Evolutionary conservation across 2,113 vertebrate species (phyloP).

Genomic region (Paramormyrops kingsleyae): DNA sequence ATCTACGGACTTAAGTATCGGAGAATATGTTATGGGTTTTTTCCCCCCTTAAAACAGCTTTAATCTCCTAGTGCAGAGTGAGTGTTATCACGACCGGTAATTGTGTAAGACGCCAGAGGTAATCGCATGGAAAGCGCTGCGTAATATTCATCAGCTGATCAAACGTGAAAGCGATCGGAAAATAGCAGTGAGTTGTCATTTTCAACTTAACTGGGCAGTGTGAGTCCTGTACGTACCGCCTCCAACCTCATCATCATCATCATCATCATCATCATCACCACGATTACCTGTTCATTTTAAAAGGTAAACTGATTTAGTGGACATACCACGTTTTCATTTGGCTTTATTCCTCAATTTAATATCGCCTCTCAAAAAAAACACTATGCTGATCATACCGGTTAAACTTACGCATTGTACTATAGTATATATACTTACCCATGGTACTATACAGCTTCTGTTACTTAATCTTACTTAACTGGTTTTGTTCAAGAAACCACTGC

Average conservation of each 20-base stretch:
- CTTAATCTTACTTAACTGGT: not conserved
- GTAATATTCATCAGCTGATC: not conserved
- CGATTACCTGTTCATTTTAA: not conserved
- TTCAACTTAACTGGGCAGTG: not conserved
- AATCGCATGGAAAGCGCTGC: not conserved
- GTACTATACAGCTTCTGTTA: not conserved
- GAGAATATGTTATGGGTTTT: not conserved
- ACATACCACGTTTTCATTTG: not conserved
- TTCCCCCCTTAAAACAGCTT: not conserved
- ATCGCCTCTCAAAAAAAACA: not conserved
- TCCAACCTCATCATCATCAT: not conserved
- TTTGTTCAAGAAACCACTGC: not conserved
- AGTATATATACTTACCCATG: no score
- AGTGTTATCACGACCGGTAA: not conserved
- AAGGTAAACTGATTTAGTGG: not conserved
- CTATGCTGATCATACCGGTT: not conserved
- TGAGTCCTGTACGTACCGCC: not conserved
- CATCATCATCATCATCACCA: not conserved
- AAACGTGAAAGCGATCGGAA: not conserved
- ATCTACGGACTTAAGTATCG: not conserved
- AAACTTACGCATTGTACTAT: not conserved
- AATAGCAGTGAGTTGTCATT: not conserved
- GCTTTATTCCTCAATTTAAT: not conserved
- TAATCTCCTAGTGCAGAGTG: not conserved
- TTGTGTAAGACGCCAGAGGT: not conserved